Evolutionary conservation across 2,888 invertebrate genomes (phyloP).

Genomic region (Drosophila flavopinicola): DNA sequence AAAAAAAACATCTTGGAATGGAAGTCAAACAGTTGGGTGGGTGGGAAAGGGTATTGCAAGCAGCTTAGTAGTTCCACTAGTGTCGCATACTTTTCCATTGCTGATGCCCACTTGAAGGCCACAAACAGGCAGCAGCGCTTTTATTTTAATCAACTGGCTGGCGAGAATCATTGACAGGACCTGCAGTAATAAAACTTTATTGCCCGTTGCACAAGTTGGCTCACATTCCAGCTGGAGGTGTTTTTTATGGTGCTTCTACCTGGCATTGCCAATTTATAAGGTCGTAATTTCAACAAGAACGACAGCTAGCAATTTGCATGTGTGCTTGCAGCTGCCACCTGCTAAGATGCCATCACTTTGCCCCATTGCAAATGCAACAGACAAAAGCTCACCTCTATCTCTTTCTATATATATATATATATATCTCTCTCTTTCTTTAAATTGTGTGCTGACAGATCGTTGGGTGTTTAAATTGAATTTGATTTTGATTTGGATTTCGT

Average conservation of each 20-base stretch:
- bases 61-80: slow-evolving; percentile 7
- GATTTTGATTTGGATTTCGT: slow-evolving; percentile 23
- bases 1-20: too few species aligned
- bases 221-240: neutral
- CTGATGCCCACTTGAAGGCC: slow-evolving; percentile 12
- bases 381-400: neutral
- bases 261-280: slow-evolving; percentile 37
- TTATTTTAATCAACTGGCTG: slow-evolving; percentile 47
- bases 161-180: slow-evolving; percentile 38
- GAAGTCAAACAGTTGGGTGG: neutral
- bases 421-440: too few species aligned
- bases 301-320: slow-evolving; percentile 15
- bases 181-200: slow-evolving; percentile 55
- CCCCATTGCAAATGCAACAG: slow-evolving; percentile 16
- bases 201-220: slow-evolving; percentile 7
- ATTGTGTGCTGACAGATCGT: slow-evolving; percentile 15
- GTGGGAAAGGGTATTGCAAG: neutral
- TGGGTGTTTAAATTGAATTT: slow-evolving; percentile 44
- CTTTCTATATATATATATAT: too few species aligned
- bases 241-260: slow-evolving; percentile 12
- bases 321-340: slow-evolving; percentile 9
- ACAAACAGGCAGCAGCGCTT: slow-evolving; percentile 16
- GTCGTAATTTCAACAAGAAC: slow-evolving; percentile 9
- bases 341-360: slow-evolving; percentile 1
- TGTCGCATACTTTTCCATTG: slow-evolving; percentile 1